phyloP scores from a whole-genome alignment of 1,140 invertebrate genomes.

The Bombus difficillimus region DNA sequence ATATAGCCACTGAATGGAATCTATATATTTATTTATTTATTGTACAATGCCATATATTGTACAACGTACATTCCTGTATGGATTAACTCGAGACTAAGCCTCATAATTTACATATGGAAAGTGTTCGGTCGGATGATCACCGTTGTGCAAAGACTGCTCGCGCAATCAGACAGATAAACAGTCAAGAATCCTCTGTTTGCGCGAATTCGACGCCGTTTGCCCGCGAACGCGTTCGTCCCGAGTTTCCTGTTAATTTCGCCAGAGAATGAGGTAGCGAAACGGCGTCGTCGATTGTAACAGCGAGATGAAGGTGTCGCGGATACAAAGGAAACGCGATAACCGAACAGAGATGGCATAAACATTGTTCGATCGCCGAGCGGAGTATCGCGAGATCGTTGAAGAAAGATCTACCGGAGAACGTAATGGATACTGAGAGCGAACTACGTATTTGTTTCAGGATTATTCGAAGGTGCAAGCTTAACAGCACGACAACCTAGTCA shows the following conservation, averaged over 20 bases:
- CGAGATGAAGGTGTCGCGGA: background rate
- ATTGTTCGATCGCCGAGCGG: background rate
- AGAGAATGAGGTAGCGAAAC: background rate
- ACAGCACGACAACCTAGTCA: no score
- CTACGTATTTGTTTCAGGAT: no score
- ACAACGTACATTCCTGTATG: background rate
- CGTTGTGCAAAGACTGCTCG: background rate
- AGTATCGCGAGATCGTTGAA: background rate
- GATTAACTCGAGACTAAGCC: background rate
- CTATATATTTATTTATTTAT: no score
- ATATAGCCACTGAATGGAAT: no score
- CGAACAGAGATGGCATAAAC: background rate
- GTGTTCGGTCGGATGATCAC: background rate
- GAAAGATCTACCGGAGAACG: background rate
- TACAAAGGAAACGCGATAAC: background rate
- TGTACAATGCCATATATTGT: no score
- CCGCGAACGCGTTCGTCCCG: background rate
- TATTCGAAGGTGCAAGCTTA: no score
- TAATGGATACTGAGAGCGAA: no score
- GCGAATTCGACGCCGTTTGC: background rate
- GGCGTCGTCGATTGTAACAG: background rate
- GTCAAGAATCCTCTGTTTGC: slow-evolving; percentile 2
- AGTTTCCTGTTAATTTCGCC: background rate
- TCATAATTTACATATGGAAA: background rate
- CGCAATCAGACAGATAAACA: slow-evolving; percentile 6